Base-by-base conservation (phyloP, 2,113 vertebrate genomes). In the Caloenas nicobarica region DNA sequence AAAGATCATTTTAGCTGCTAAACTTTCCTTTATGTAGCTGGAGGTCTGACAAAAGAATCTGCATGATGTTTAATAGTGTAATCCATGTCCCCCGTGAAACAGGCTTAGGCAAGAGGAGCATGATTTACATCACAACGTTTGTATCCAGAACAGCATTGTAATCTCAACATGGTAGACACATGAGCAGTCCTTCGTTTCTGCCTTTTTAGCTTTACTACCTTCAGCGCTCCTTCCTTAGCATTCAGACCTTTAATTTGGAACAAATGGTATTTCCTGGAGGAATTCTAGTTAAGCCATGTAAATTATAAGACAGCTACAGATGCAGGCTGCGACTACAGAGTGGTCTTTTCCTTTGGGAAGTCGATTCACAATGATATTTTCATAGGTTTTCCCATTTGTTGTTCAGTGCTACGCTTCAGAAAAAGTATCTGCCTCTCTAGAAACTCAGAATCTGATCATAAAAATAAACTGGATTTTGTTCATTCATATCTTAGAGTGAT, bases 221-320 rank as follows among this genome's bases (percentile, higher is more conserved):
- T 61, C 34, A 50, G 7, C 56, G 38, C 31, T 85, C 44, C n/a
- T 74, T 81, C 51, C 42, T 81, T 58, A 62, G 74, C 42, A 83
- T 83, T 91, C 70, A 61, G 44, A 85, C 18, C 10, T 80, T 60
- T 82, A 61, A 87, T 86, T 4, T 85, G 40, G 70, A 72, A 91
- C 48, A 89, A 94, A 69, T 36, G 4, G 24, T 53, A 34, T 53
- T 84, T 95, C 53, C 78, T 69, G 28, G 28, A 81, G 60, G 51
- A 95, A 88, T 85, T 83, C 19, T 72, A 88, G 44, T 70, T 91
- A 82, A 83, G 8, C 38, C 15, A 60, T 34, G 17, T 25, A 87
- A 93, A 86, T 95, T 71, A 29, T 48, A 64, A 79, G 42, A 40
- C 40, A 65, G 50, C 11, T 78, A 89, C 31, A 89, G 50, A 85